Evolutionary conservation across 92 coral and sea anemone species (phyloP), one percentile per base, ranked within the genome.

Genomic region (Epizoanthus stellaris): DNA sequence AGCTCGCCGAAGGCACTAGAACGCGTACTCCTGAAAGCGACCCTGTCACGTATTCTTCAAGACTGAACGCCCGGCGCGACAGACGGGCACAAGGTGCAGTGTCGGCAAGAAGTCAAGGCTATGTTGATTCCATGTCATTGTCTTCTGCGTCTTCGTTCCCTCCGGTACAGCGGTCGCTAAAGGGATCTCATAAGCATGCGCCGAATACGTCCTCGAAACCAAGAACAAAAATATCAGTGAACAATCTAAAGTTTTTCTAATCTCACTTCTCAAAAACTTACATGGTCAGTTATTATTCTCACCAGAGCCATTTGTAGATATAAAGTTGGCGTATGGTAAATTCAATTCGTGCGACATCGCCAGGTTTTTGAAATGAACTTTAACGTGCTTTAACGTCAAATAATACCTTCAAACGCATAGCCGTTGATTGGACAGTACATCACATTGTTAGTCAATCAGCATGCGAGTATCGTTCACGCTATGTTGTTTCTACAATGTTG

Each of bases 11-110:
- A 43, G 72, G 21, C 61, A 19, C 49, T 16, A 14, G 25, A 13
- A 23, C 73, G 5, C 54, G 8, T 25, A n/a, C 53, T 4, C 60
- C 67, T 42, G 72, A 64, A 16, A 63, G 25, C 6, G 83, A 79
- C 10, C 20, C 61, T 43, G 56, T 63, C 14, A 64, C 66, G 42
- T 79, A 79, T 59, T 79, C 83, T 5, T 39, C 83, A 23, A 43
- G 83, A 52, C 72, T 79, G 16, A 67, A 63, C 20, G 67, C 40
- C 47, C 71, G 83, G 38, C 39, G 71, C 4, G 83, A 79, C 17
- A 63, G 34, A 17, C 61, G 73, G 4, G 47, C 17, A 9, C 67
- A 19, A 40, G 70, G 61, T 14, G n/a, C 34, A 43, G 13, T 17
- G 43, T 23, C 71, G 16, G 40, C 61, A 16, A 70, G 49, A 63